These are phyloP conservation scores for Rhyacophila brunnea DNA, from an alignment of 1,140 invertebrate genomes.

Conservation along the genomic window DNA sequence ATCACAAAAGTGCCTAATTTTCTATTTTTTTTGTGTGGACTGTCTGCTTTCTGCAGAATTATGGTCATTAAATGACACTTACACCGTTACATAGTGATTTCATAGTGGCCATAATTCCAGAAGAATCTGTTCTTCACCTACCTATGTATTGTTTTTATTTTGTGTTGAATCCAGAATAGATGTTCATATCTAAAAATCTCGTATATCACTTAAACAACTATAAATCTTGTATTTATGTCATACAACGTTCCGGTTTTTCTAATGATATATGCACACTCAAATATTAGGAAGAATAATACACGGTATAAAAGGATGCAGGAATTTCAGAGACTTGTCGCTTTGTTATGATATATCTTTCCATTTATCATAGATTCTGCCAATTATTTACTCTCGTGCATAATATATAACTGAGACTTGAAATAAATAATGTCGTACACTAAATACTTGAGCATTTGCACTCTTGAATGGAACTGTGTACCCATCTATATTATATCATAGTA, in stretches of 20 bases:
- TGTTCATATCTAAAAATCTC: too few species aligned
- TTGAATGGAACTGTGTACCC: too few species aligned
- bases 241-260: conserved; percentile 1
- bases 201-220: not conserved
- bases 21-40: too few species aligned
- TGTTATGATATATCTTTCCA: conserved; percentile 17
- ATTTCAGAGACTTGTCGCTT: conserved; percentile 11
- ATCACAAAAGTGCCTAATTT: too few species aligned
- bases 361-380: conserved; percentile 1
- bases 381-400: not conserved
- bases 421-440: not conserved
- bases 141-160: too few species aligned
- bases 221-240: conserved; percentile 22
- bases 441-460: not conserved
- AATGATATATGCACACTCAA: conserved; percentile 12
- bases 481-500: too few species aligned
- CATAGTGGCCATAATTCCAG: too few species aligned
- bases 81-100: too few species aligned
- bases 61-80: too few species aligned
- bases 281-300: not conserved
- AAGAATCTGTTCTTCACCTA: too few species aligned
- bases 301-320: conserved; percentile 9
- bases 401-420: not conserved
- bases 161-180: too few species aligned
- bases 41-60: too few species aligned